Evolutionary conservation across 2,888 invertebrate genomes (phyloP).

Genomic region (Empis livida): DNA sequence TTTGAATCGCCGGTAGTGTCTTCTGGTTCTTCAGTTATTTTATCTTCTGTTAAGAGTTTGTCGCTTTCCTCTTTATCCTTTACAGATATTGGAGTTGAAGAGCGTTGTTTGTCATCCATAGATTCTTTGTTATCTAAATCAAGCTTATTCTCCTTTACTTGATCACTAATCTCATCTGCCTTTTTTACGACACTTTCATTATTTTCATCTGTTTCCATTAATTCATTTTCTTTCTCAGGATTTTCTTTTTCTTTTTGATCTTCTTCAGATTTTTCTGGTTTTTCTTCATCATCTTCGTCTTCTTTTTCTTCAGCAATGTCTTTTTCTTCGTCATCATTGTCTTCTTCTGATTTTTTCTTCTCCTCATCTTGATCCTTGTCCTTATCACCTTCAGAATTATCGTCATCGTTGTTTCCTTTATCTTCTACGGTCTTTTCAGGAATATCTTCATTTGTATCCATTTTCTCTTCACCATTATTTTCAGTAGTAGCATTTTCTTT

Average conservation of each 20-base stretch:
- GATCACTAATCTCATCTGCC: background rate
- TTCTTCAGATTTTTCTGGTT: slow-evolving; percentile 2
- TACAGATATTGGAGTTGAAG: background rate
- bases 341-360: slow-evolving; percentile 17
- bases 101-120: background rate
- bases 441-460: slow-evolving; percentile 10
- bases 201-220: slow-evolving; percentile 8
- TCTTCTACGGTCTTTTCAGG: slow-evolving; percentile 16
- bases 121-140: background rate
- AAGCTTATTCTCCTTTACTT: background rate
- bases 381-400: slow-evolving; percentile 2
- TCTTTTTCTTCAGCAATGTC: slow-evolving; percentile 23
- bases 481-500: slow-evolving; percentile 14
- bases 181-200: too few species aligned
- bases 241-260: slow-evolving; percentile 4
- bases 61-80: background rate
- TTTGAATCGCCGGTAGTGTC: background rate
- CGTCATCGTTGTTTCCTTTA: slow-evolving; percentile 9
- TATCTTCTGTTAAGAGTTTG: background rate
- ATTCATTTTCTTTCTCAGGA: slow-evolving; percentile 3
- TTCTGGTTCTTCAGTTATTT: background rate
- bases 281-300: slow-evolving; percentile 15
- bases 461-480: slow-evolving; percentile 17
- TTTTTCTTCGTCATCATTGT: slow-evolving; percentile 34
- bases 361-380: slow-evolving; percentile 12